Evolutionary conservation across 2,888 invertebrate genomes (phyloP).

Genomic region (Eremobia ochroleuca): DNA sequence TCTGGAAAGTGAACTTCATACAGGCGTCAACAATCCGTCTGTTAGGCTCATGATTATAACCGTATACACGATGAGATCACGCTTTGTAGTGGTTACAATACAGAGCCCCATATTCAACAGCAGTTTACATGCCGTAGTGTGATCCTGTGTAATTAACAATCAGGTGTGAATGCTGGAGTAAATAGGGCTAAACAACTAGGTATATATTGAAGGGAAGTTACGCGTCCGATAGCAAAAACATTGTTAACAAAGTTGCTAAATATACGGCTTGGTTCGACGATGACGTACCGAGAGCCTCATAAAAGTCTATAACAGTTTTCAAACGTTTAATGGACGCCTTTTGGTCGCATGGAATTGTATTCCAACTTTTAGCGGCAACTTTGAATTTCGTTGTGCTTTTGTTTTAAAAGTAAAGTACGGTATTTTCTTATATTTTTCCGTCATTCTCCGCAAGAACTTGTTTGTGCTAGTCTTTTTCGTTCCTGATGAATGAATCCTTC

Average conservation of each 20-base stretch:
- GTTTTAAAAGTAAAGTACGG: conserved; percentile 50
- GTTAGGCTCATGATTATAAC: conserved; percentile 23
- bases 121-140: background rate
- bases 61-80: background rate
- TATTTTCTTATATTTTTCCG: conserved; percentile 55
- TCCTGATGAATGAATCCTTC: conserved; percentile 39
- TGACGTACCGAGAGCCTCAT: conserved; percentile 75
- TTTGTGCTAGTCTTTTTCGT: conserved; percentile 44
- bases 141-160: conserved; percentile 28
- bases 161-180: background rate
- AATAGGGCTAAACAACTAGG: background rate
- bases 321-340: conserved; percentile 75
- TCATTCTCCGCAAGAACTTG: conserved; percentile 34
- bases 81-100: conserved; percentile 31
- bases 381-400: conserved; percentile 67
- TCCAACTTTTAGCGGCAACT: conserved; percentile 69
- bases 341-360: conserved; percentile 70
- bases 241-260: conserved; percentile 76
- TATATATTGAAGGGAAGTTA: background rate
- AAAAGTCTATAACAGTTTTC: conserved; percentile 77
- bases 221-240: conserved; percentile 39
- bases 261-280: conserved; percentile 72
- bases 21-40: background rate
- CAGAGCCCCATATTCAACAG: background rate
- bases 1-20: background rate